Base-by-base conservation (phyloP, 2,797 vertebrate species). In the Paedocypris micromegethes region DNA sequence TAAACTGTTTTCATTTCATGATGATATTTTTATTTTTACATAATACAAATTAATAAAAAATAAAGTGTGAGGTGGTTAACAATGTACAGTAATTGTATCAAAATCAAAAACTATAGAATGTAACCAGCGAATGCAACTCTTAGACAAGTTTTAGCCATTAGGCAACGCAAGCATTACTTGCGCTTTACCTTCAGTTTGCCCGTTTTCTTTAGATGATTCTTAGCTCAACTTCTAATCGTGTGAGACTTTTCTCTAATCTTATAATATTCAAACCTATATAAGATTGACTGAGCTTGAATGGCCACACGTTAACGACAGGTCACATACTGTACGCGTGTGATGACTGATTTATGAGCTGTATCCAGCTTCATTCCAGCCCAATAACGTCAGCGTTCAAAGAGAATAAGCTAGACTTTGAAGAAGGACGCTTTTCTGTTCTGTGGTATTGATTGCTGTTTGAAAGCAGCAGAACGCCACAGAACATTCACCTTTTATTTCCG, bases 351-450 rank as follows among this genome's bases (percentile, higher is more conserved):
- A 75, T 72, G 51, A 75, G 64, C 23, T 37, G 2, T 9, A 48
- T 67, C 54, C 66, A 66, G 57, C 58, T 62, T 58, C 52, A 62
- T 61, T 55, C n/a, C 38, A 54, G 48, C 45, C 68, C 64, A 72
- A 72, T 72, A 68, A 68, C 4, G 45, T 47, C 64, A 50, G 2
- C 53, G 52, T 72, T 68, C 68, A 75, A 75, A 68, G 54, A 72
- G 64, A 72, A 75, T 75, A 64, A 64, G 73, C 39, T 45, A 63
- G 67, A 54, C 73, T 75, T 71, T 75, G 68, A 75, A 75, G 64
- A 75, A 74, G 49, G 40, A 39, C 49, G 40, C 38, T 72, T 66
- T 45, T 41, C n/a, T 7, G 45, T 48, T 58, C 49, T 52, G 63
- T 66, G 59, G 66, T 75, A 72, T 64, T 68, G 68, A 71, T 67